Percentiles rank a stretch among this genome's conserved stretches.
phyloP scores from a whole-genome alignment of 2,888 invertebrate genomes.

The Liodrosophila aerea region DNA sequence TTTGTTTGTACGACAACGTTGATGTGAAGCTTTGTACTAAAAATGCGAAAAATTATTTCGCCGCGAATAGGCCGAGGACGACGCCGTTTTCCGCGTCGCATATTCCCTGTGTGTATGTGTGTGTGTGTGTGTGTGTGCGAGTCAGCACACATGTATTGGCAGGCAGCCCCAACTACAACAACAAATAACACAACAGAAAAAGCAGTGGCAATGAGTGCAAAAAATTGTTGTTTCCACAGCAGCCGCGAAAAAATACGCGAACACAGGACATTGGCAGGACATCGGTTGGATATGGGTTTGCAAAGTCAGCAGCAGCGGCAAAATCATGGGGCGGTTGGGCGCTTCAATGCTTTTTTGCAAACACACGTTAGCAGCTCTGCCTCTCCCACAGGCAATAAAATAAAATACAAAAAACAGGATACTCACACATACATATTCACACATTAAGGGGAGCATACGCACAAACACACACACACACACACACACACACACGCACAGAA shows the following conservation, averaged over 20 bases:
- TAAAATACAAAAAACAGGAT: conserved; percentile 58
- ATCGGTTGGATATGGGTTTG: conserved; percentile 49
- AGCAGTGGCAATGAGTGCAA: conserved; percentile 31
- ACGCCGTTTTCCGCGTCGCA: conserved; percentile 60
- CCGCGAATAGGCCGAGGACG: conserved; percentile 78
- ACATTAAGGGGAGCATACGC: conserved; percentile 38
- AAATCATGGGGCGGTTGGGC: no score
- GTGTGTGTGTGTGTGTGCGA: conserved; percentile 19
- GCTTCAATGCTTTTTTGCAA: conserved; percentile 57
- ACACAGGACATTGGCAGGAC: conserved; percentile 59
- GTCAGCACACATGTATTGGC: conserved; percentile 52
- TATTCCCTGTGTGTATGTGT: conserved; percentile 17
- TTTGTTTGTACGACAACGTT: conserved; percentile 81
- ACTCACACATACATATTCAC: conserved; percentile 27
- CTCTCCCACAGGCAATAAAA: conserved; percentile 51
- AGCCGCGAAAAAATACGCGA: conserved; percentile 76
- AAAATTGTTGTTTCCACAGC: conserved; percentile 64
- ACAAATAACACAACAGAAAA: conserved; percentile 28
- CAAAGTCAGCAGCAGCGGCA: conserved; percentile 39
- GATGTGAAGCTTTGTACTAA: conserved; percentile 81
- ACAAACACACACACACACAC: conserved; percentile 23
- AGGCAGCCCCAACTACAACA: conserved; percentile 41
- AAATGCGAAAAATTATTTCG: conserved; percentile 81
- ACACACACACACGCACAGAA: conserved; percentile 22
- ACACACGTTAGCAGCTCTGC: conserved; percentile 58